These are phyloP conservation scores for Dendrocincla tyrannina DNA, from an alignment of 2,797 vertebrate species.

Conservation along the genomic window DNA sequence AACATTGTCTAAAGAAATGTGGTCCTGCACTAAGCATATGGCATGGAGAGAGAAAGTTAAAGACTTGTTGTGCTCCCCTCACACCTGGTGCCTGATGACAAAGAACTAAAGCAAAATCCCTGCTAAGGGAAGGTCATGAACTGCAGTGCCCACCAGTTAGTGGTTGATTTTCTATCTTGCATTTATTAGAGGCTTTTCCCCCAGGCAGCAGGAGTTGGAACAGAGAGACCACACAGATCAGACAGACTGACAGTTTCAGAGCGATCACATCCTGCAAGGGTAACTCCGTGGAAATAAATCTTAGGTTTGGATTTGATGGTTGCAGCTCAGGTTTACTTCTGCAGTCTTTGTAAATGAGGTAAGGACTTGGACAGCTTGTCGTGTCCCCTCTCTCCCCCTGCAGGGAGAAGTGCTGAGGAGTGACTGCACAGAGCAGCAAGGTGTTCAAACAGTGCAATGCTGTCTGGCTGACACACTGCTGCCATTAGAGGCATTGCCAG, in stretches of 20 bases:
- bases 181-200: background rate
- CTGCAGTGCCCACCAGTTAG: background rate
- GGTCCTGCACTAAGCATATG: background rate
- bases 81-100: background rate
- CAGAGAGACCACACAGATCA: background rate
- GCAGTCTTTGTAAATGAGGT: background rate
- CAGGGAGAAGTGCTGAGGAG: rapidly evolving
- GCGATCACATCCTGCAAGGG: background rate
- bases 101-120: background rate
- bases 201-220: background rate
- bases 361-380: background rate
- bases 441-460: background rate
- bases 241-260: background rate
- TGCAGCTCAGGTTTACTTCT: background rate
- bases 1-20: background rate
- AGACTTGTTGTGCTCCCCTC: background rate
- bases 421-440: background rate
- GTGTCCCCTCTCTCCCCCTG: background rate
- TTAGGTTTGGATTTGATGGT: background rate
- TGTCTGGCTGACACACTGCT: background rate
- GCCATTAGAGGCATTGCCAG: background rate
- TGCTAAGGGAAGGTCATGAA: background rate
- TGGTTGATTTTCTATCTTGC: background rate
- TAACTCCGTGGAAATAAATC: background rate
- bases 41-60: background rate